These are phyloP conservation scores for Tiliqua scincoides DNA, from an alignment of 2,113 vertebrate genomes.

Conservation along the genomic window DNA sequence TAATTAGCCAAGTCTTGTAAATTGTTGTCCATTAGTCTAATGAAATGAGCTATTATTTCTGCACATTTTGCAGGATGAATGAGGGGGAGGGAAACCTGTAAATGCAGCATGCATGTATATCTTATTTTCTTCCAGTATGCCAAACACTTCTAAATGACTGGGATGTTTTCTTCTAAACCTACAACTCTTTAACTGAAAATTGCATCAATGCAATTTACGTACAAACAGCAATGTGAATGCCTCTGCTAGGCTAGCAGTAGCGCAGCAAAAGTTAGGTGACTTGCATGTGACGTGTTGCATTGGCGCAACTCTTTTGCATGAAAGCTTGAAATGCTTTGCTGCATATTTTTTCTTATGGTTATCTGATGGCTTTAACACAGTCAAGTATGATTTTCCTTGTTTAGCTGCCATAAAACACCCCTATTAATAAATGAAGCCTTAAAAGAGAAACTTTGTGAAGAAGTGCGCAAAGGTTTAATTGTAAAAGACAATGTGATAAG, in stretches of 20 bases:
- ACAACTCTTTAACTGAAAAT: not conserved
- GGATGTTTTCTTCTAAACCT: not conserved
- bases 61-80: not conserved
- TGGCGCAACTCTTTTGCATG: constrained; percentile 22
- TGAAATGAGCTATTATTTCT: not conserved
- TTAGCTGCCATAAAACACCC: constrained; percentile 36
- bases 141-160: not conserved
- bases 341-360: constrained; percentile 31
- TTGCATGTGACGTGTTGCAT: constrained; percentile 23
- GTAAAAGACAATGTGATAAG: constrained; percentile 28
- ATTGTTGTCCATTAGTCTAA: constrained; percentile 34
- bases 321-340: constrained; percentile 11
- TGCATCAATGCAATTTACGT: not conserved
- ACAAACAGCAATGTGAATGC: constrained; percentile 27
- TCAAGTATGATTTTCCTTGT: constrained; percentile 32
- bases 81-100: not conserved
- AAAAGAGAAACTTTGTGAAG: constrained; percentile 55
- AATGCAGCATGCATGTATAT: not conserved
- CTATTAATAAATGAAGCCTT: constrained; percentile 41
- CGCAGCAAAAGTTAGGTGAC: constrained; percentile 58
- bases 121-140: not conserved
- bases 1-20: not conserved
- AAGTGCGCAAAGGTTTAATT: constrained; percentile 26
- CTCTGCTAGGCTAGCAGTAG: not conserved
- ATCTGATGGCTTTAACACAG: constrained; percentile 51